Evolutionary conservation across 2,888 invertebrate species (phyloP).

Genomic region (Cryptosula pallasiana): DNA sequence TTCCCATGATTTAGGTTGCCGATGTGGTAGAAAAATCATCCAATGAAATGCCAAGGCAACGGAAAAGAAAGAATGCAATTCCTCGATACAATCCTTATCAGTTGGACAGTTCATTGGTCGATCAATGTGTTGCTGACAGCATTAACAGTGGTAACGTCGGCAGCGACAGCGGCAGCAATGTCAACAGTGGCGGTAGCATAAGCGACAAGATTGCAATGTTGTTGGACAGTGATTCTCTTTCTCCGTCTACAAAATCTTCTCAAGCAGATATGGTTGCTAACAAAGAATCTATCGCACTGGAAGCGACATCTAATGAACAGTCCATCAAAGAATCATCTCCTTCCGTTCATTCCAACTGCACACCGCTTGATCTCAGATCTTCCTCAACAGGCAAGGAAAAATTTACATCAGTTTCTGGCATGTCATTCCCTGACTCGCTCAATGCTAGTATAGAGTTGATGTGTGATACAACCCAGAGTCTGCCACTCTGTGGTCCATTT

Average conservation of each 20-base stretch:
- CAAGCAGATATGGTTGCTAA: too few relatives aligned
- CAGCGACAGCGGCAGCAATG: background rate
- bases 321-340: background rate
- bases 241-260: too few relatives aligned
- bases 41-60: background rate
- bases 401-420: too few relatives aligned
- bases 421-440: background rate
- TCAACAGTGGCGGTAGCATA: background rate
- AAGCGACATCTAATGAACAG: background rate
- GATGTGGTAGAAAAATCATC: background rate
- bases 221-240: background rate
- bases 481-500: background rate
- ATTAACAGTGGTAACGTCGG: background rate
- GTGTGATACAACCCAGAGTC: background rate
- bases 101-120: background rate
- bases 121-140: background rate
- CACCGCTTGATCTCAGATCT: background rate
- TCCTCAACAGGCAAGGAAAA: too few relatives aligned
- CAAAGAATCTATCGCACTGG: too few relatives aligned
- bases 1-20: background rate
- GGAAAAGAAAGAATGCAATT: slow-evolving; percentile 6
- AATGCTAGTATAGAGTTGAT: background rate
- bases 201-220: background rate
- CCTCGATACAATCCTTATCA: background rate
- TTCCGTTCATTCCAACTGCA: background rate